phyloP scores from a whole-genome alignment of 2,113 vertebrate genomes.

The Lota lota region DNA sequence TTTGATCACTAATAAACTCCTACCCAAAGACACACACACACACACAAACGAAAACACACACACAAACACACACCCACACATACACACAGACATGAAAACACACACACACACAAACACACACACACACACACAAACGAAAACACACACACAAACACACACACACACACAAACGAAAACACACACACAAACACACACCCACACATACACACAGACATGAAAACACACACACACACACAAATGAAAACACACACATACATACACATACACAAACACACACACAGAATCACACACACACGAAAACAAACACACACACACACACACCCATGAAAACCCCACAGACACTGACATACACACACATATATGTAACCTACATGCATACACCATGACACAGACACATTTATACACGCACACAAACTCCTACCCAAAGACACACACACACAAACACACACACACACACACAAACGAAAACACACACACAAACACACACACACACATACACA shows the following conservation, averaged over 20 bases:
- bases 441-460: conserved; percentile 1
- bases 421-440: no score
- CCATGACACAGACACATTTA: no score
- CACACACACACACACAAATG: no score
- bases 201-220: background rate
- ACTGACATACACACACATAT: conserved; percentile 3
- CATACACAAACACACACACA: no score
- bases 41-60: background rate
- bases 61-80: conserved; percentile 1
- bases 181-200: background rate
- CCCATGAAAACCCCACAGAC: conserved; percentile 1
- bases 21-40: background rate
- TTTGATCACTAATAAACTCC: background rate
- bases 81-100: background rate
- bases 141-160: no score
- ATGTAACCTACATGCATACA: background rate
- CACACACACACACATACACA: no score
- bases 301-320: no score
- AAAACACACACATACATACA: no score
- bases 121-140: background rate
- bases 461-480: no score
- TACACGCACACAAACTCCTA: background rate
- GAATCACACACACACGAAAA: no score
- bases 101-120: background rate
- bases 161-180: no score